Evolutionary conservation across 2,797 vertebrate genomes (phyloP).

Genomic region (Merluccius polli): DNA sequence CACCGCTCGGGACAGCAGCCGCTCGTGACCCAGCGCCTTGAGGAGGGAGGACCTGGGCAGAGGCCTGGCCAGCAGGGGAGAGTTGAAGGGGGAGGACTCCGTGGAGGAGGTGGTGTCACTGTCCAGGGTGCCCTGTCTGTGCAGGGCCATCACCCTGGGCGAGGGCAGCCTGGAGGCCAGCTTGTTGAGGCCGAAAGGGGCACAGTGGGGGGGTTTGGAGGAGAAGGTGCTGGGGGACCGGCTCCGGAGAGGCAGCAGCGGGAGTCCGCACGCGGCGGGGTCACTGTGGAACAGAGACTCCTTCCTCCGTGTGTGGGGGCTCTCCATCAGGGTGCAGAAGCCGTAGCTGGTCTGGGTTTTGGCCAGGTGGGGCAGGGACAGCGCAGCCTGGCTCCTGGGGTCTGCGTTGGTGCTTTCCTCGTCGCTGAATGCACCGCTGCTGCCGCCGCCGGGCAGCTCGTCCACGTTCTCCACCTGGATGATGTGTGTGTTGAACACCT

Average conservation of each 20-base stretch:
- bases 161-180: conserved; percentile 43
- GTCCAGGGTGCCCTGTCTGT: conserved; percentile 56
- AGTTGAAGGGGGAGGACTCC: conserved; percentile 69
- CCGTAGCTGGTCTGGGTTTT: conserved; percentile 76
- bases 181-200: conserved; percentile 53
- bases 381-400: conserved; percentile 69
- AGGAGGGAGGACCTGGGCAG: conserved; percentile 47
- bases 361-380: conserved; percentile 60
- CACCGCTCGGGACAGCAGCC: conserved; percentile 54
- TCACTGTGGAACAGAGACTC: conserved; percentile 78
- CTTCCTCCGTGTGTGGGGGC: conserved; percentile 79
- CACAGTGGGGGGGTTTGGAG: conserved; percentile 23
- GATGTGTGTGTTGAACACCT: conserved; percentile 53
- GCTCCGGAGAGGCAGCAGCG: conserved; percentile 55
- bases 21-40: conserved; percentile 69
- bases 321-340: conserved; percentile 82
- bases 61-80: conserved; percentile 58
- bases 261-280: conserved; percentile 32
- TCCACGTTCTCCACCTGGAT: conserved; percentile 77
- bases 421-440: conserved; percentile 41
- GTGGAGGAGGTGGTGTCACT: conserved; percentile 70
- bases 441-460: conserved; percentile 44
- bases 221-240: conserved; percentile 57
- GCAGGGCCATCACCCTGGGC: conserved; percentile 41
- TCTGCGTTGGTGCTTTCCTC: conserved; percentile 74